Evolutionary conservation across 2,888 invertebrate genomes (phyloP).

Genomic region (Temnothorax ravouxi): DNA sequence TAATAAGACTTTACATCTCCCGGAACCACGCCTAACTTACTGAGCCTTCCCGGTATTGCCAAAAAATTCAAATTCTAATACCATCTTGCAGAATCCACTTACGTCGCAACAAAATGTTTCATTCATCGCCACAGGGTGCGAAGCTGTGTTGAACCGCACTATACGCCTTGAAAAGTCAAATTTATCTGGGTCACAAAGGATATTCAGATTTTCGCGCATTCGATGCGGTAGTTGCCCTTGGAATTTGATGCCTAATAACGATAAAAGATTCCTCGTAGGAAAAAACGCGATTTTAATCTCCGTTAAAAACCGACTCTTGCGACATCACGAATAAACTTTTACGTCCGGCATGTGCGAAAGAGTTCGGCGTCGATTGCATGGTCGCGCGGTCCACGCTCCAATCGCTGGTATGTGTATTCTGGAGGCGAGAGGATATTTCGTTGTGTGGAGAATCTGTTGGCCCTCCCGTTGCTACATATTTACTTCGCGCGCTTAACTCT

Average conservation of each 20-base stretch:
- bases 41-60: slow-evolving; percentile 34
- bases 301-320: background rate
- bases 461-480: slow-evolving; percentile 10
- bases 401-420: slow-evolving; percentile 51
- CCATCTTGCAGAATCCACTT: slow-evolving; percentile 55
- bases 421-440: slow-evolving; percentile 51
- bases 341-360: slow-evolving; percentile 10
- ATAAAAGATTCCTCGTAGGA: background rate
- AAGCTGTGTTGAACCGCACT: background rate
- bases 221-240: slow-evolving; percentile 1
- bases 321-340: slow-evolving; percentile 48
- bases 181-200: slow-evolving; percentile 55
- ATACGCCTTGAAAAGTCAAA: slow-evolving; percentile 40
- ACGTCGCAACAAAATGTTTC: slow-evolving; percentile 66
- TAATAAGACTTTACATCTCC: slow-evolving; percentile 23
- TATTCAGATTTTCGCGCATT: slow-evolving; percentile 16
- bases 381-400: background rate
- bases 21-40: background rate
- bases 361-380: slow-evolving; percentile 37
- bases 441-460: background rate
- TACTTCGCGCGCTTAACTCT: slow-evolving; percentile 62
- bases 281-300: background rate
- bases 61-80: slow-evolving; percentile 73
- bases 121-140: slow-evolving; percentile 61
- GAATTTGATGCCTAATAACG: slow-evolving; percentile 6